These are phyloP conservation scores for Maniola hyperantus DNA, from an alignment of 2,888 invertebrate genomes.

Conservation along the genomic window DNA sequence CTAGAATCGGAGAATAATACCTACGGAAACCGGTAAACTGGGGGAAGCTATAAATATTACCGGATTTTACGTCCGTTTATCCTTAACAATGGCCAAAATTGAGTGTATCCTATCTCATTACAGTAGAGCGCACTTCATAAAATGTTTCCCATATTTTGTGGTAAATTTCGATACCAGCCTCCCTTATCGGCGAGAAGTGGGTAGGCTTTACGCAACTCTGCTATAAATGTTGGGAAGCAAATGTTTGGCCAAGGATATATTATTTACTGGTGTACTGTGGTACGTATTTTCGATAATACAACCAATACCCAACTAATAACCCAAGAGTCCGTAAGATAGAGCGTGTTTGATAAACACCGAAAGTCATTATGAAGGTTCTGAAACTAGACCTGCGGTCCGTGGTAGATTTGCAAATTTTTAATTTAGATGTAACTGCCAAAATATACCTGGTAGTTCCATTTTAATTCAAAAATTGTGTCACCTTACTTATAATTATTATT, in stretches of 20 bases:
- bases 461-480: no score
- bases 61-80: constrained; percentile 51
- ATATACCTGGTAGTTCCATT: no score
- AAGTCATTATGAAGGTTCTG: no score
- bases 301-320: constrained; percentile 1
- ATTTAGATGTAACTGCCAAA: no score
- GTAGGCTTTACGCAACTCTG: constrained; percentile 39
- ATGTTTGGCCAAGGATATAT: constrained; percentile 29
- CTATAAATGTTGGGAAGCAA: constrained; percentile 37
- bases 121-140: constrained; percentile 52
- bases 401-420: no score
- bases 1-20: constrained; percentile 42
- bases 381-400: no score
- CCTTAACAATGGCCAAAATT: constrained; percentile 53
- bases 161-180: constrained; percentile 42
- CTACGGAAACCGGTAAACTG: constrained; percentile 43
- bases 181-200: constrained; percentile 45
- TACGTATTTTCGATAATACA: constrained; percentile 2
- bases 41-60: constrained; percentile 49
- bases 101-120: constrained; percentile 53
- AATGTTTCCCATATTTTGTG: constrained; percentile 50
- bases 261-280: constrained; percentile 8
- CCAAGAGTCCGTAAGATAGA: no score
- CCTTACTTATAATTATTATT: no score
- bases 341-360: no score